Conservation (phyloP, 2,797 vertebrate species). For the Sebastes steindachneri region DNA sequence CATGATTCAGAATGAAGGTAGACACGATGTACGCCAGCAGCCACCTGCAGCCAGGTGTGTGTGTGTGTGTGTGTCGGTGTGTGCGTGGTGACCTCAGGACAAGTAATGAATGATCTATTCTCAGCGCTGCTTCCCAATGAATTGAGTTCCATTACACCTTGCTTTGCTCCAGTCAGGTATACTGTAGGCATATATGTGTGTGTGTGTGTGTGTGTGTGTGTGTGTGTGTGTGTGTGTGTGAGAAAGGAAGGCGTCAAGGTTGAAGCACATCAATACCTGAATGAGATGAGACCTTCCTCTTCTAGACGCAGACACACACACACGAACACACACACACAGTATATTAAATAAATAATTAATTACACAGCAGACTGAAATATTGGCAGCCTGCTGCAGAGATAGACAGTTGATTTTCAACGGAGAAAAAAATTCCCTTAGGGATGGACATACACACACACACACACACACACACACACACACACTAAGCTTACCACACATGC, state of each 20-base stretch:
- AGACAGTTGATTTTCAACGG: constrained; percentile 50
- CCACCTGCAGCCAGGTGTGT: constrained; percentile 38
- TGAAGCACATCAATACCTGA: constrained; percentile 60
- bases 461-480: neutral
- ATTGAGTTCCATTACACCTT: constrained; percentile 68
- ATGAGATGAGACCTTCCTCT: constrained; percentile 34
- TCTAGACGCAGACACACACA: neutral
- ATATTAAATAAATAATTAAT: constrained; percentile 71
- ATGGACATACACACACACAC: neutral
- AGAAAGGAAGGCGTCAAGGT: constrained; percentile 57
- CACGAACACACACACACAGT: constrained; percentile 8
- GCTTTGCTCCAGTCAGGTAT: constrained; percentile 41
- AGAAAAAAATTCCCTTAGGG: constrained; percentile 38
- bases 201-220: constrained; percentile 4
- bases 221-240: constrained; percentile 28
- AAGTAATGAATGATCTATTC: constrained; percentile 53
- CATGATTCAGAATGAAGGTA: constrained; percentile 17
- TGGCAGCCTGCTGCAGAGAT: constrained; percentile 51
- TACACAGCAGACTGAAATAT: constrained; percentile 64
- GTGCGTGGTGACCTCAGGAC: constrained; percentile 54
- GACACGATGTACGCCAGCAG: constrained; percentile 15
- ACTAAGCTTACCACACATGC: constrained; percentile 12
- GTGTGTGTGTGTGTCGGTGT: constrained; percentile 4
- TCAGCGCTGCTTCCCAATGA: constrained; percentile 48
- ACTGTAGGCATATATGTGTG: constrained; percentile 10